Base-by-base conservation (phyloP, 2,888 invertebrate species). In the Pyrochroa serraticornis region DNA sequence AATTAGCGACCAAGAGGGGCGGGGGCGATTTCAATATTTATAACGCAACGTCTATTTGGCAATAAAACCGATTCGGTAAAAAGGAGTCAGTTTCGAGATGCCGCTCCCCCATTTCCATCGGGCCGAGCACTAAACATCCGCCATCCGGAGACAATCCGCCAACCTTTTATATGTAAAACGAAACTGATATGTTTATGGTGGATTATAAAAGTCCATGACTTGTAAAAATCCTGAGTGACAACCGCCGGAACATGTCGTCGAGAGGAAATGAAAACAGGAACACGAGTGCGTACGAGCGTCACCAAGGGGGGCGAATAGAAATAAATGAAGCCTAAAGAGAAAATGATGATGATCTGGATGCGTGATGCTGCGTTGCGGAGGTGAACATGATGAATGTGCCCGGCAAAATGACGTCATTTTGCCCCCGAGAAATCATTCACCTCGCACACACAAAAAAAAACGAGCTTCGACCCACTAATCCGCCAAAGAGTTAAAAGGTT, bases 141-240 rank as follows among this genome's bases (percentile, higher is more conserved):
- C 72, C 69, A 68, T 70, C 71, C 74, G 75, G 72, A 73, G 72
- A 74, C 74, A 74, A 75, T 74, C 70, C 72, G 66, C 67, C 68
- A 71, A 75, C 74, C 75, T 76, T 77, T 77, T 76, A 75, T 77
- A 77, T 79, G 78, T 74, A 77, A 78, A 78, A 74, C 75, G 74
- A 74, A 75, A 75, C 76, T 76, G 78, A 77, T 78, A 77, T 77
- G 75, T 77, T 78, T 76, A 77, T 77, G 72, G 76, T 65, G 71
- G 77, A 78, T 78, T 78, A 79, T 79, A 79, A 79, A 79, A 79
- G 72, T 79, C 75, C 77, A 79, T 79, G 79, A 78, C 76, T 78
- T 79, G 79, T 79, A 76, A 79, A 79, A 79, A 79, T 79, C 70
- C 69, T 77, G 78, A 78, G 78, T 78, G 79, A 78, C 79, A 78